These are phyloP conservation scores for Stenodera caucasica DNA, from an alignment of 2,888 invertebrate species.

Conservation along the genomic window DNA sequence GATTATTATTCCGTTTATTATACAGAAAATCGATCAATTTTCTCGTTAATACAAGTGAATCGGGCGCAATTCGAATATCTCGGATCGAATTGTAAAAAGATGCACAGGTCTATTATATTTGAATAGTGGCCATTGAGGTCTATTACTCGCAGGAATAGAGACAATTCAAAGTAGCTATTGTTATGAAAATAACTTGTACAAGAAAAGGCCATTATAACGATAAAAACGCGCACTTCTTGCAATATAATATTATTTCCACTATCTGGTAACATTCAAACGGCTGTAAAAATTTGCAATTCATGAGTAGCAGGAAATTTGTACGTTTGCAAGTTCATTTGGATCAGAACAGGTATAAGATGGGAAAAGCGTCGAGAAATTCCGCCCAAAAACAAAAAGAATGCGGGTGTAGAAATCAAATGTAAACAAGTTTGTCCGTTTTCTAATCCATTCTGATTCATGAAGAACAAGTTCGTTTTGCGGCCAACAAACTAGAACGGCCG, in stretches of 20 bases:
- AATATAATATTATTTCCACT: slow-evolving; percentile 1
- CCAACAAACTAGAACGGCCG: slow-evolving; percentile 4
- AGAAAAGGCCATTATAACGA: slow-evolving; percentile 8
- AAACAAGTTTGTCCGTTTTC: slow-evolving; percentile 40
- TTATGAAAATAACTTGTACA: slow-evolving; percentile 3
- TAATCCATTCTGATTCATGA: slow-evolving; percentile 43
- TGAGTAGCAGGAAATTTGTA: slow-evolving; percentile 7
- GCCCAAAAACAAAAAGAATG: slow-evolving; percentile 29
- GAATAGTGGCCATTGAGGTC: slow-evolving; percentile 1
- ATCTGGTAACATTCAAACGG: background rate
- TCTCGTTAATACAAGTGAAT: too few species aligned
- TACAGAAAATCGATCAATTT: background rate
- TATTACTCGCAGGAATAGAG: slow-evolving; percentile 5
- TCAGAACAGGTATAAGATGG: too few species aligned
- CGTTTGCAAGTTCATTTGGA: background rate
- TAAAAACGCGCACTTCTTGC: slow-evolving; percentile 6
- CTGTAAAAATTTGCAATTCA: slow-evolving; percentile 9
- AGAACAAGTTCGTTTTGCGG: slow-evolving; percentile 26
- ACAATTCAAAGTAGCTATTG: slow-evolving; percentile 9
- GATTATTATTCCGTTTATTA: slow-evolving; percentile 7
- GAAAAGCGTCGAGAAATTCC: too few species aligned
- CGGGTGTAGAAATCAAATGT: slow-evolving; percentile 45
- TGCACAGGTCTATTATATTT: slow-evolving; percentile 6
- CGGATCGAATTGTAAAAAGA: background rate
- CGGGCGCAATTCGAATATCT: too few species aligned